phyloP scores from a whole-genome alignment of 2,113 vertebrate species.

The Aythya baeri region DNA sequence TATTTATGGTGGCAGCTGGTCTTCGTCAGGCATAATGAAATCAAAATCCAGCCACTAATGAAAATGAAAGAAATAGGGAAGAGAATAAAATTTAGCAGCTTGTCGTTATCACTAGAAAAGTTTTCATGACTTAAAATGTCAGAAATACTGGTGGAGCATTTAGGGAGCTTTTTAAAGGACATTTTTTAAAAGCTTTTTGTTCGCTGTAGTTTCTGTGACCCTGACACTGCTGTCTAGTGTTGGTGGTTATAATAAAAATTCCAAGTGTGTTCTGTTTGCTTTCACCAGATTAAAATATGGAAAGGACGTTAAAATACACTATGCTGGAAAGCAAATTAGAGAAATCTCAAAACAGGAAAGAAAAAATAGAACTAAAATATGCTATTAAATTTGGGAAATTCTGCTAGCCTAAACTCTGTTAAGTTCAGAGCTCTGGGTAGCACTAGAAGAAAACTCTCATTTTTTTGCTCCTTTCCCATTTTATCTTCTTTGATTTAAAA shows the following conservation, averaged over 20 bases:
- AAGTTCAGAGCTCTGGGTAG: not conserved
- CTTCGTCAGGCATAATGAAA: not conserved
- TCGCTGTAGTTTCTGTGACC: not conserved
- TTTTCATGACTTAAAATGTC: conserved; percentile 24
- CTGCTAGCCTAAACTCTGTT: not conserved
- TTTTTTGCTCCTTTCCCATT: not conserved
- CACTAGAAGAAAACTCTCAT: not conserved
- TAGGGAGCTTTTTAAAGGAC: not conserved
- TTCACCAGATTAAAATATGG: not conserved
- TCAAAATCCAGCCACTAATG: not conserved
- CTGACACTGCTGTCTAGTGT: not conserved
- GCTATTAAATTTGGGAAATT: not conserved
- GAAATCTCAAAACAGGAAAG: not conserved
- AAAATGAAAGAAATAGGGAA: not conserved
- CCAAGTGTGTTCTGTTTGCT: not conserved
- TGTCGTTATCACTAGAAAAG: not conserved
- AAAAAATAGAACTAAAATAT: not conserved
- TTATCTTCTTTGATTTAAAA: conserved; percentile 48
- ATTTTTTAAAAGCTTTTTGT: not conserved
- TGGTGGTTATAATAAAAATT: not conserved
- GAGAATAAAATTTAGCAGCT: not conserved
- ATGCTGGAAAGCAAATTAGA: not conserved
- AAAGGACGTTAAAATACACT: not conserved
- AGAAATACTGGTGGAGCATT: not conserved
- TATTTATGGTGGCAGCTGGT: not conserved